A percentile compares a stretch with the other conserved stretches of the same genome.
Conservation (phyloP, 2,888 invertebrate genomes). For the Agriopis aurantiaria region DNA sequence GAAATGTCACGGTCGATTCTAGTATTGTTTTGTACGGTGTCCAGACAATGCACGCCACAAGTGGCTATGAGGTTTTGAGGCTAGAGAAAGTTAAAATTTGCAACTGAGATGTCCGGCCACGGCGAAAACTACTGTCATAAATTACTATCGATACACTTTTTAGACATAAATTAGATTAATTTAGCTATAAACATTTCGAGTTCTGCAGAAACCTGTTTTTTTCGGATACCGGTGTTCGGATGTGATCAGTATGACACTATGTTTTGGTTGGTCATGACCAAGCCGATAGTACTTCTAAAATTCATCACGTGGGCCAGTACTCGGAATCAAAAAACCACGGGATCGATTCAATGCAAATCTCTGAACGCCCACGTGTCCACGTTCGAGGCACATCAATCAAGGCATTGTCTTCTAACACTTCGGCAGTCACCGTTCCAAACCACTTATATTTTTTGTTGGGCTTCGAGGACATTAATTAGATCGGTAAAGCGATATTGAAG, state of each 20-base stretch:
- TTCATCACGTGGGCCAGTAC: constrained; percentile 69
- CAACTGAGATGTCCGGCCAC: constrained; percentile 70
- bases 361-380: constrained; percentile 67
- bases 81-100: constrained; percentile 84
- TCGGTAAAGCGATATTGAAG: constrained; percentile 65
- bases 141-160: constrained; percentile 50
- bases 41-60: constrained; percentile 76
- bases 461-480: constrained; percentile 76
- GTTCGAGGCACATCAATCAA: constrained; percentile 76
- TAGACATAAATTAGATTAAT: constrained; percentile 41
- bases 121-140: constrained; percentile 56
- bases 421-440: constrained; percentile 50
- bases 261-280: constrained; percentile 19
- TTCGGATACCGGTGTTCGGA: constrained; percentile 27
- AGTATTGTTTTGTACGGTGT: constrained; percentile 60
- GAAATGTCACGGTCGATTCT: constrained; percentile 32
- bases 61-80: constrained; percentile 82
- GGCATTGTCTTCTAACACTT: constrained; percentile 63
- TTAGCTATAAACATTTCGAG: constrained; percentile 30
- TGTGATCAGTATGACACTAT: constrained; percentile 25
- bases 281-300: constrained; percentile 52
- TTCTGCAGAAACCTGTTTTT: constrained; percentile 29
- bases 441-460: constrained; percentile 70
- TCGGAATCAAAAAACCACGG: constrained; percentile 64
- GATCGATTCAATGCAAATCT: constrained; percentile 83